phyloP scores from a whole-genome alignment of 2,113 vertebrate genomes.

The Pachyramphus minor region DNA sequence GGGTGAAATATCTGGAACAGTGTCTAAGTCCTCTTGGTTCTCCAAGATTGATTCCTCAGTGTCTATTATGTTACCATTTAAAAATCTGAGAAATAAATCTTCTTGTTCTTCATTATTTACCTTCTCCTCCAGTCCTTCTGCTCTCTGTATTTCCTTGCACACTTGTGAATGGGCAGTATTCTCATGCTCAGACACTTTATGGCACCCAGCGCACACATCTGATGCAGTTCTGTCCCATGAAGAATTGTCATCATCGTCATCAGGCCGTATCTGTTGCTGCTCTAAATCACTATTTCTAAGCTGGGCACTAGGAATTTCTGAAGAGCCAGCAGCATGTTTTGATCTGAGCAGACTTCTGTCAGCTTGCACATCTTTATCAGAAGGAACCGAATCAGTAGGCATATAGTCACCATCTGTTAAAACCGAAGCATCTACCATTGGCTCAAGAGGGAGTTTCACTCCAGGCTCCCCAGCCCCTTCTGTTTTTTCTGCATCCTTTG shows the following conservation, averaged over 20 bases:
- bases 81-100: constrained; percentile 70
- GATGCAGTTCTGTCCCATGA: neutral
- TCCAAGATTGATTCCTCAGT: constrained; percentile 52
- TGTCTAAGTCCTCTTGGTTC: constrained; percentile 67
- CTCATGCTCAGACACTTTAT: neutral
- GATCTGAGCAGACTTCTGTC: constrained; percentile 46
- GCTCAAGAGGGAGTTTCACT: neutral
- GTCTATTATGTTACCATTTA: constrained; percentile 69
- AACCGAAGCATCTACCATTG: constrained; percentile 53
- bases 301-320: constrained; percentile 11
- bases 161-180: neutral
- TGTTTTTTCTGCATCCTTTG: constrained; percentile 43
- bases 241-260: constrained; percentile 22
- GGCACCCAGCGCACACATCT: neutral
- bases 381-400: constrained; percentile 27
- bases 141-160: constrained; percentile 58
- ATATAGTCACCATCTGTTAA: constrained; percentile 15
- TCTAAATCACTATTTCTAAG: constrained; percentile 54
- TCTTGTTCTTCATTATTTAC: constrained; percentile 62
- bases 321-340: constrained; percentile 7
- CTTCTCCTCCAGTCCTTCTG: constrained; percentile 52
- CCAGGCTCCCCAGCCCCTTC: neutral
- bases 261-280: constrained; percentile 43
- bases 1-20: constrained; percentile 63
- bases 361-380: constrained; percentile 37